Evolutionary conservation across 2,888 invertebrate species (phyloP).

Genomic region (Synanthedon formicaeformis): DNA sequence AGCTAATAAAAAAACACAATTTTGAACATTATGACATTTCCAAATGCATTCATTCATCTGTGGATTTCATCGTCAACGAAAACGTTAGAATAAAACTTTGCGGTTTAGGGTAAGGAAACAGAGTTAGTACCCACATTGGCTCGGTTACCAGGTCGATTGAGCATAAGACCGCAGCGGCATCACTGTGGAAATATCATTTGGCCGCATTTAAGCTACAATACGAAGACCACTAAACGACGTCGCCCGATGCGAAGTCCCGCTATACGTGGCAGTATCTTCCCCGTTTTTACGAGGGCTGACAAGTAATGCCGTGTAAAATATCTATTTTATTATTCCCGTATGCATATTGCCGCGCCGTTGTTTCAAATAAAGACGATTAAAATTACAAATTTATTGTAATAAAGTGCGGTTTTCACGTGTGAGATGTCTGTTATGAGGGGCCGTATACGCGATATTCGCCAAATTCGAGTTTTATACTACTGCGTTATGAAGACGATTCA

Average conservation of each 20-base stretch:
- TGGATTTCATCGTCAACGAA: too few relatives aligned
- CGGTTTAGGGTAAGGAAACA: too few relatives aligned
- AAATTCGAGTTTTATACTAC: too few relatives aligned
- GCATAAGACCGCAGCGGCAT: conserved; percentile 37
- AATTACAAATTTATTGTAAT: conserved; percentile 56
- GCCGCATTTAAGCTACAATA: conserved; percentile 36
- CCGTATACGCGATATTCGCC: too few relatives aligned
- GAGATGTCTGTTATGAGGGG: neutral
- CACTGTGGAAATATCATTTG: conserved; percentile 24
- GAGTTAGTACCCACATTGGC: conserved; percentile 7
- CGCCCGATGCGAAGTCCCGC: conserved; percentile 44
- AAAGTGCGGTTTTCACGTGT: conserved; percentile 28
- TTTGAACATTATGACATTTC: too few relatives aligned
- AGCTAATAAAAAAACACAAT: too few relatives aligned
- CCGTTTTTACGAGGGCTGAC: conserved; percentile 48
- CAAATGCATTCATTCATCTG: too few relatives aligned
- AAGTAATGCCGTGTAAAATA: conserved; percentile 44
- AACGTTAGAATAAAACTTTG: too few relatives aligned
- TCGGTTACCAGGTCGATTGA: conserved; percentile 37
- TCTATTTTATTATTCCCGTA: conserved; percentile 47
- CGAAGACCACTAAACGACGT: conserved; percentile 33
- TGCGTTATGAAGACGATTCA: too few relatives aligned
- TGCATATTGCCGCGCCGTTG: conserved; percentile 43
- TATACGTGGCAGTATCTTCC: conserved; percentile 24
- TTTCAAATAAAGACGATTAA: conserved; percentile 62